Evolutionary conservation across 2,113 vertebrate species (phyloP), one percentile per base, ranked within the genome.

Genomic region (Geothlypis trichas): DNA sequence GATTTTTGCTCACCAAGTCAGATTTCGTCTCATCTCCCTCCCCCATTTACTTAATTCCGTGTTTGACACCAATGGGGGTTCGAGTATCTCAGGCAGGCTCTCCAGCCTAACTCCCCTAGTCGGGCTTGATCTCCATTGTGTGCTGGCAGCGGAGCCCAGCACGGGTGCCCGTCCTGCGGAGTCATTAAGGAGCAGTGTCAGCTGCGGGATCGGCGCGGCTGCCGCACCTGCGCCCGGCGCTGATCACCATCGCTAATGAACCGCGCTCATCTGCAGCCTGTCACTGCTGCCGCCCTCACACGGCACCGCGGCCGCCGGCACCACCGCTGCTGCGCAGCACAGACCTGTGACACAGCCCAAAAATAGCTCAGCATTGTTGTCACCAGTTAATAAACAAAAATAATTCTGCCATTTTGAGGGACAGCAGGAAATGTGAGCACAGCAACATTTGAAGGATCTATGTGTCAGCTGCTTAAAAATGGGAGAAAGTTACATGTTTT

Each of bases 181-280:
- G 98, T 97, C 98, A 98, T 98, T 98, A 98, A 83, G 95, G 91
- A 30, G 92, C 22, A 65, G 58, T 98, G 98, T 97, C 98, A 98
- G 98, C 97, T 97, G 98, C 81, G 67, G 97, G 96, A 97, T 97
- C 96, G 11, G 52, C 95, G 71, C 97, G 93, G 83, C 97, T 80
- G 62, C 97, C 98, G 96, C 98, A 98, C 98, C 98, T 98, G 98
- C 98, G 98, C 87, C 87, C 78, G 1, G 86, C 4, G 52, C 86
- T 46, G 95, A 98, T 98, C 98, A 96, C 95, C 97, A 96, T 93
- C 96, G 59, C 97, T 98, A 98, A 98, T 98, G 97, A 98, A 98
- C 95, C 91, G 96, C 95, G 97, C 98, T 98, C 97, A 96, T 97
- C 98, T 97, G 97, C 98, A 77, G 98, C 97, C 94, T 98, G 98